Evolutionary conservation across 2,113 vertebrate species (phyloP).

Genomic region (Ranitomeya variabilis): DNA sequence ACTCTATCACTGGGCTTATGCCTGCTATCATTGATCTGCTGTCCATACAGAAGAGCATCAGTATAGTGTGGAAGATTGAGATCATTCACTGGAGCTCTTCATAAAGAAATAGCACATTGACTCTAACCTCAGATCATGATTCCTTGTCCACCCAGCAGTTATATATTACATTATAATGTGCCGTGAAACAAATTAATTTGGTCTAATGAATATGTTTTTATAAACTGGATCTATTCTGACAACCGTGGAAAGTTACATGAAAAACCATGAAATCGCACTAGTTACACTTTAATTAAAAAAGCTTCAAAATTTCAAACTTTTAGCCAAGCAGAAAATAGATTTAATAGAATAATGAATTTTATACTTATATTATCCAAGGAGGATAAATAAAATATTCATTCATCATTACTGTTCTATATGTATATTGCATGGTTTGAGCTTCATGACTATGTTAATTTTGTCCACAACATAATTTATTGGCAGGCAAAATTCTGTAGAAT

Average conservation of each 20-base stretch:
- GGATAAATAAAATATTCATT: neutral
- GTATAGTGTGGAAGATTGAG: neutral
- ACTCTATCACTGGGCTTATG: neutral
- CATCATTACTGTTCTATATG: neutral
- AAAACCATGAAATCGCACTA: neutral
- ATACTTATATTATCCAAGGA: neutral
- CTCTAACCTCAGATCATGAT: neutral
- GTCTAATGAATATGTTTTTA: conserved; percentile 6
- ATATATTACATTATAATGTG: conserved; percentile 6
- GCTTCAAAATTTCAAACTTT: neutral
- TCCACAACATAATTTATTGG: neutral
- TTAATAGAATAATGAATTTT: neutral
- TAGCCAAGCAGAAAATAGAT: conserved; percentile 9
- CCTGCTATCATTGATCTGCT: neutral
- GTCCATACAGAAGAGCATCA: neutral
- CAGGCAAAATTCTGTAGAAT: neutral
- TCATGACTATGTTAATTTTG: neutral
- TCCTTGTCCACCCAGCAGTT: neutral
- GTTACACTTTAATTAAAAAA: conserved; percentile 18
- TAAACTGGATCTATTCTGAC: neutral
- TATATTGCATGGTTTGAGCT: neutral
- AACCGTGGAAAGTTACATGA: conserved; percentile 20
- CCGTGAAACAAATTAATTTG: neutral
- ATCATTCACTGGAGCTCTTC: neutral
- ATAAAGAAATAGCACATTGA: neutral